phyloP scores from a whole-genome alignment of 2,888 invertebrate genomes.

The Nomada flava region DNA sequence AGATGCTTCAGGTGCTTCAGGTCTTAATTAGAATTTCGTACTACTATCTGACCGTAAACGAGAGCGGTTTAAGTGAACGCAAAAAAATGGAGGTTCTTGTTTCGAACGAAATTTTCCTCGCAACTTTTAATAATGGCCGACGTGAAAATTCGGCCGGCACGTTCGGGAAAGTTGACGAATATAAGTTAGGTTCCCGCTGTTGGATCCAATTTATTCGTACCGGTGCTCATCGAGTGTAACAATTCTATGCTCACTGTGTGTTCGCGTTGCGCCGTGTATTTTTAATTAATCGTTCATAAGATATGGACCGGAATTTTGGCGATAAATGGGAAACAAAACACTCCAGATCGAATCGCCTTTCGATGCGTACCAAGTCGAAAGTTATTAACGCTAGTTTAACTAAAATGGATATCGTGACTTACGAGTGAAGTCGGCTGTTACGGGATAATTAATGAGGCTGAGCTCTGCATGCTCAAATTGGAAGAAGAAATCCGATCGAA shows the following conservation, averaged over 20 bases:
- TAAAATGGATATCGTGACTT: background rate
- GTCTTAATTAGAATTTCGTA: conserved; percentile 19
- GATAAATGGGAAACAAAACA: background rate
- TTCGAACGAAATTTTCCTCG: background rate
- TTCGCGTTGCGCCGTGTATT: background rate
- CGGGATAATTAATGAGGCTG: background rate
- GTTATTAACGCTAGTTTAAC: background rate
- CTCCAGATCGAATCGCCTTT: background rate
- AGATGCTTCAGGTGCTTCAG: background rate
- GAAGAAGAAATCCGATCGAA: too few species aligned
- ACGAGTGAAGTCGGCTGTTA: background rate
- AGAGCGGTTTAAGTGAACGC: too few species aligned
- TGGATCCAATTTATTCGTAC: background rate
- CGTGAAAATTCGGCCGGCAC: background rate
- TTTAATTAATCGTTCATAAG: conserved; percentile 7
- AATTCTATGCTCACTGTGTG: background rate
- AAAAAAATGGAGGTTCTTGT: too few species aligned
- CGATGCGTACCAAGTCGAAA: background rate
- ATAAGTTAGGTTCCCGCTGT: background rate
- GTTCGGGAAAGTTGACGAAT: background rate
- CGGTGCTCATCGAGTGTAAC: conserved; percentile 10
- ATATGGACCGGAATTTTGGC: conserved; percentile 1
- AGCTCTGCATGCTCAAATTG: too few species aligned
- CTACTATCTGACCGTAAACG: background rate
- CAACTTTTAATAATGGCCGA: background rate